These are phyloP conservation scores for Dallia pectoralis DNA, from an alignment of 2,797 vertebrate genomes.

Conservation along the genomic window DNA sequence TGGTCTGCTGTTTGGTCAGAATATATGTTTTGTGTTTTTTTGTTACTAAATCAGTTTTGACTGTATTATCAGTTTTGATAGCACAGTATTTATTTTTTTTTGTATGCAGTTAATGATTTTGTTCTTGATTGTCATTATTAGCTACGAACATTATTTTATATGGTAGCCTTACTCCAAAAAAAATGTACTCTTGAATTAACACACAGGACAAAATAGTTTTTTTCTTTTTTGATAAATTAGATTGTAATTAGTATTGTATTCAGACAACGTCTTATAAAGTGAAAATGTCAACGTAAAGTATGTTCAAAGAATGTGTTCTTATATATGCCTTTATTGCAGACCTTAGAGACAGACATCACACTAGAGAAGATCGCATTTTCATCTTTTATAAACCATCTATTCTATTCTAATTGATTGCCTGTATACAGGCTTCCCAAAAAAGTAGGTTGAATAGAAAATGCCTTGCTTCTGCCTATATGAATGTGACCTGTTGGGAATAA, in stretches of 20 bases:
- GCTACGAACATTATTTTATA: slow-evolving; percentile 59
- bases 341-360: slow-evolving; percentile 61
- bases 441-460: slow-evolving; percentile 64
- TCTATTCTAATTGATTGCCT: slow-evolving; percentile 35
- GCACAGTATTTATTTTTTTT: slow-evolving; percentile 55
- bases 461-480: slow-evolving; percentile 73
- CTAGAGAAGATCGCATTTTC: slow-evolving; percentile 46
- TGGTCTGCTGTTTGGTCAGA: slow-evolving; percentile 54
- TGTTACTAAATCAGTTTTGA: slow-evolving; percentile 39
- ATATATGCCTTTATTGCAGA: slow-evolving; percentile 71
- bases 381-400: slow-evolving; percentile 50
- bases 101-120: slow-evolving; percentile 52
- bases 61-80: too few relatives aligned
- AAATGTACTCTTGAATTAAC: slow-evolving; percentile 49
- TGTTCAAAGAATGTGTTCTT: slow-evolving; percentile 73
- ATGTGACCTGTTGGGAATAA: slow-evolving; percentile 62
- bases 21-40: slow-evolving; percentile 32
- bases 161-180: slow-evolving; percentile 19
- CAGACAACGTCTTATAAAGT: slow-evolving; percentile 21
- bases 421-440: slow-evolving; percentile 61
- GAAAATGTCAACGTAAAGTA: slow-evolving; percentile 47
- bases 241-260: slow-evolving; percentile 29
- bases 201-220: slow-evolving; percentile 57
- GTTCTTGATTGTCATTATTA: slow-evolving; percentile 53
- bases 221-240: slow-evolving; percentile 24